Conservation (phyloP, 2,888 invertebrate genomes). For the Yponomeuta cagnagella region DNA sequence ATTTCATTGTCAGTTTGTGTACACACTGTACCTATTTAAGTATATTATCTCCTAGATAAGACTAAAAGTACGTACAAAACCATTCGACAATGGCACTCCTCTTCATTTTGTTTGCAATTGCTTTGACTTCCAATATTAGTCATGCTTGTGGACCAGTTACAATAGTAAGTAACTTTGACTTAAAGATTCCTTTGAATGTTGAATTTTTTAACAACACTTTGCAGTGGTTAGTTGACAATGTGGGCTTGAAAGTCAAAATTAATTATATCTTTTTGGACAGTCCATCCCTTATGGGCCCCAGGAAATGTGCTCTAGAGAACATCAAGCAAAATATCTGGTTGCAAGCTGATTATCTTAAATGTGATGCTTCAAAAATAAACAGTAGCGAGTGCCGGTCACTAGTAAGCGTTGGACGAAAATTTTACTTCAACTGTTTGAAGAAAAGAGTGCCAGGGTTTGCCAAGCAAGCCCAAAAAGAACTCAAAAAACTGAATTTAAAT, state of each 20-base stretch:
- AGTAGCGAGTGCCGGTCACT: background rate
- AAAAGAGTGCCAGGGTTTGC: background rate
- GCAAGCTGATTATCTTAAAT: background rate
- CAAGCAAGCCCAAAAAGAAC: background rate
- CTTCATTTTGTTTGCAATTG: background rate
- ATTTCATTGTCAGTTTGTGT: no score
- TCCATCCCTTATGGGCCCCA: background rate
- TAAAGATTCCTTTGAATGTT: background rate
- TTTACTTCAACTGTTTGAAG: background rate
- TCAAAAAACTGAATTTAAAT: background rate
- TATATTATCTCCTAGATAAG: background rate
- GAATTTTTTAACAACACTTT: background rate
- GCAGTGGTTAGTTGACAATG: background rate
- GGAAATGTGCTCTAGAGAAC: background rate
- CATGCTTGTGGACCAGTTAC: background rate
- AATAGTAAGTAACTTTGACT: background rate
- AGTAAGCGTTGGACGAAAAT: background rate
- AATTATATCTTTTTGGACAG: background rate
- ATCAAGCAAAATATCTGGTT: background rate
- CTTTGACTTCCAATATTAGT: background rate
- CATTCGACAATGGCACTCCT: background rate
- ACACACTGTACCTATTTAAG: no score
- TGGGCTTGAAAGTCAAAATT: background rate
- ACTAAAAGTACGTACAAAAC: background rate
- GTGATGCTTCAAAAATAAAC: background rate